Conservation (phyloP, 2,888 invertebrate genomes). For the Tuberolachnus salignus region DNA sequence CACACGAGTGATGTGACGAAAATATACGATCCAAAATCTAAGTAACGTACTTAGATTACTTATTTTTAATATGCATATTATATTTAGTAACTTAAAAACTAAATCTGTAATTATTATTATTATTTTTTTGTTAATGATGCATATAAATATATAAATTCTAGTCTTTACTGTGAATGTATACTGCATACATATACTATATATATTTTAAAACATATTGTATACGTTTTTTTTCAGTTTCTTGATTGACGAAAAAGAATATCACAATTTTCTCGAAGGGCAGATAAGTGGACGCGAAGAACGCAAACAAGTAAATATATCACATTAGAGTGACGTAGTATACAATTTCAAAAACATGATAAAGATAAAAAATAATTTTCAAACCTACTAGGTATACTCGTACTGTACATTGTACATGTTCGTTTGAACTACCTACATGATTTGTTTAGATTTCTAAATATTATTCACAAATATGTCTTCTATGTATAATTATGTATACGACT, state of each 20-base stretch:
- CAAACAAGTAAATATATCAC: slow-evolving; percentile 50
- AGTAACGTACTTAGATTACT: slow-evolving; percentile 44
- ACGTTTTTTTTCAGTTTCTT: slow-evolving; percentile 44
- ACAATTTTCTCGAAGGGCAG: slow-evolving; percentile 54
- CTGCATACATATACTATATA: neutral
- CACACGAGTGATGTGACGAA: slow-evolving; percentile 63
- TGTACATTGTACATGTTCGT: too few relatives aligned
- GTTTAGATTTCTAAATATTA: too few relatives aligned
- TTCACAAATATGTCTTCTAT: too few relatives aligned
- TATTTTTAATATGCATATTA: neutral
- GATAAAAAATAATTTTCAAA: neutral
- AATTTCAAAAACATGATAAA: neutral
- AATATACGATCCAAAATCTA: slow-evolving; percentile 57
- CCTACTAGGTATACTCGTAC: neutral
- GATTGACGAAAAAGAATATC: slow-evolving; percentile 58
- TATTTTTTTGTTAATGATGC: neutral
- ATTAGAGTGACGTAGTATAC: neutral
- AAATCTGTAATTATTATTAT: neutral
- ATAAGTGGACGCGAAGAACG: slow-evolving; percentile 56
- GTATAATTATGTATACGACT: too few relatives aligned
- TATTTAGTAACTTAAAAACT: too few relatives aligned
- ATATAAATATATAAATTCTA: too few relatives aligned
- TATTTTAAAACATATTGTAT: too few relatives aligned
- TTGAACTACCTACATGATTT: too few relatives aligned
- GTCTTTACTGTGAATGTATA: too few relatives aligned